Evolutionary conservation across 2,113 vertebrate genomes (phyloP).

Genomic region (Phyllopteryx taeniolatus): DNA sequence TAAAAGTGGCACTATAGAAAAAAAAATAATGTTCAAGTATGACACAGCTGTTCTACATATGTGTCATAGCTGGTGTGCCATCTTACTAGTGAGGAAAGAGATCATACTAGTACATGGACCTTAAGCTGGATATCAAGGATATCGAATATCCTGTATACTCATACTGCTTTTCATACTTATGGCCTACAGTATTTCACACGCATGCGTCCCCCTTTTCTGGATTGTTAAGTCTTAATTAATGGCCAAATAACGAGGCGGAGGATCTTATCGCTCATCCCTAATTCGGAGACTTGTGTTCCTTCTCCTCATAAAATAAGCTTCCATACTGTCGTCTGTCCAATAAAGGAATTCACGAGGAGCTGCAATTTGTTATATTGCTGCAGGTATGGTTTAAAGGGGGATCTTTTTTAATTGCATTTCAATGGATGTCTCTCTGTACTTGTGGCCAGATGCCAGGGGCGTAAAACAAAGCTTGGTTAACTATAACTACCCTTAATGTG

Average conservation of each 20-base stretch:
- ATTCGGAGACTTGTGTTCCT: slow-evolving; percentile 7
- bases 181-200: slow-evolving; percentile 38
- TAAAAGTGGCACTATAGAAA: too few relatives aligned
- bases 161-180: slow-evolving; percentile 25
- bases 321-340: slow-evolving; percentile 53
- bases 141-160: not conserved
- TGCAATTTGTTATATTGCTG: slow-evolving; percentile 58
- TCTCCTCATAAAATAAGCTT: slow-evolving; percentile 40
- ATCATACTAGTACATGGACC: not conserved
- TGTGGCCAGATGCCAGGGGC: slow-evolving; percentile 48
- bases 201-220: slow-evolving; percentile 19
- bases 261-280: slow-evolving; percentile 36
- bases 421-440: not conserved
- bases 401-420: slow-evolving; percentile 19
- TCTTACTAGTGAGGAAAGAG: not conserved
- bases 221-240: slow-evolving; percentile 47
- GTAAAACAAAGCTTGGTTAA: slow-evolving; percentile 36
- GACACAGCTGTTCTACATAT: too few relatives aligned
- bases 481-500: slow-evolving; percentile 37
- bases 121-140: not conserved
- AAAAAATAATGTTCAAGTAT: too few relatives aligned
- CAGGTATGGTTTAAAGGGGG: slow-evolving; percentile 41
- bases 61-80: too few relatives aligned
- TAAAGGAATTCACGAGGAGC: slow-evolving; percentile 57
- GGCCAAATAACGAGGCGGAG: slow-evolving; percentile 49